phyloP scores from a whole-genome alignment of 2,888 invertebrate genomes.

The Carabus problematicus region DNA sequence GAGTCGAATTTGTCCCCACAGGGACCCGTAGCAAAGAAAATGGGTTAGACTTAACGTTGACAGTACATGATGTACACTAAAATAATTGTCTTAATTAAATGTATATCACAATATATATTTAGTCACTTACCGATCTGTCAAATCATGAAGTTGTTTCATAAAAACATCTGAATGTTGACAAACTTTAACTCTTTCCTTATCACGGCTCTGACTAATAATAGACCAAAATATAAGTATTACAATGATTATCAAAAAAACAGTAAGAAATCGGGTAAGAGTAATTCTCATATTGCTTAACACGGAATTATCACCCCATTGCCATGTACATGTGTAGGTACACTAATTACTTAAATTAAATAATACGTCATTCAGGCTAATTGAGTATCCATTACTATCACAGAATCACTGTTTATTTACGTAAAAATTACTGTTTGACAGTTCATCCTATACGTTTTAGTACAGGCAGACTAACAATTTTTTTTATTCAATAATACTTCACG shows the following conservation, averaged over 20 bases:
- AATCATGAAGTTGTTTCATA: conserved; percentile 52
- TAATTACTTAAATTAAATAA: not conserved
- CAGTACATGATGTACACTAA: conserved; percentile 58
- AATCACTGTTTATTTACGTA: not conserved
- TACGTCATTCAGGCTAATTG: conserved; percentile 4
- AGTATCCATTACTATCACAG: not conserved
- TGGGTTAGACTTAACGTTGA: conserved; percentile 60
- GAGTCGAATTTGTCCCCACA: conserved; percentile 65
- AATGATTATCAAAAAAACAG: conserved; percentile 46
- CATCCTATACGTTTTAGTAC: not conserved
- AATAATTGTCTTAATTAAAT: conserved; percentile 1
- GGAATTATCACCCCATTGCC: conserved; percentile 5
- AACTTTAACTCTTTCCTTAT: conserved; percentile 47
- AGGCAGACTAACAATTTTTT: not conserved
- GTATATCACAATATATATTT: too few species aligned
- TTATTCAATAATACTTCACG: too few species aligned
- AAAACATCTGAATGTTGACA: conserved; percentile 54
- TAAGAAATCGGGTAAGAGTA: conserved; percentile 48
- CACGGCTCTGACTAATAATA: conserved; percentile 46
- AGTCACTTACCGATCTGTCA: conserved; percentile 51
- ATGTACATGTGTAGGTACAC: too few species aligned
- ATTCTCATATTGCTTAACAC: conserved; percentile 49
- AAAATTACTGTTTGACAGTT: too few species aligned
- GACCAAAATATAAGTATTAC: conserved; percentile 49
- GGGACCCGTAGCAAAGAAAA: conserved; percentile 64